Conservation (phyloP, 2,113 vertebrate species). For the Echinops telfairi region DNA sequence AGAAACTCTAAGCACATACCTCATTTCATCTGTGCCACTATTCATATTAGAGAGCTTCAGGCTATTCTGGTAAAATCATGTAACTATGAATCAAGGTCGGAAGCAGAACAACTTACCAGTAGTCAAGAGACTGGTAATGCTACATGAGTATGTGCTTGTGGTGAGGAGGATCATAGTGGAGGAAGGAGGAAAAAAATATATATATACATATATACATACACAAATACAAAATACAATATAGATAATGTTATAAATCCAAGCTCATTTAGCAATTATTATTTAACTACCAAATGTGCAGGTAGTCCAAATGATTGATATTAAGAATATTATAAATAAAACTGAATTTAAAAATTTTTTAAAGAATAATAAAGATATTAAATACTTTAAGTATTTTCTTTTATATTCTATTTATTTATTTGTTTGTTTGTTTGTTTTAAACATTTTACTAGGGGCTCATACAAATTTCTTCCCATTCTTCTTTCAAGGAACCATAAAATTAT, state of each 20-base stretch:
- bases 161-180: neutral
- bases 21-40: neutral
- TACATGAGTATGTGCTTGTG: neutral
- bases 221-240: neutral
- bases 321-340: too few species aligned
- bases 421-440: too few species aligned
- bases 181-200: neutral
- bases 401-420: too few species aligned
- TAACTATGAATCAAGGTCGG: conserved; percentile 53
- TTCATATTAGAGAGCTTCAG: conserved; percentile 46
- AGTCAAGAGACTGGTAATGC: neutral
- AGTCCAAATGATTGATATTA: neutral
- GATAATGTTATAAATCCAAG: neutral
- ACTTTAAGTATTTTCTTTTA: conserved; percentile 8
- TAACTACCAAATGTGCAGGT: neutral
- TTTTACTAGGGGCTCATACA: too few species aligned
- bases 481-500: conserved; percentile 34
- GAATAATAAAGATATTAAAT: conserved; percentile 23
- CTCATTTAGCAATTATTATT: neutral
- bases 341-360: too few species aligned
- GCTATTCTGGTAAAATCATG: neutral
- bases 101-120: neutral
- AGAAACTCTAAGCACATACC: neutral
- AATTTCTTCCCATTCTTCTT: conserved; percentile 14
- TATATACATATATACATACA: neutral